A percentile compares a stretch with the other conserved stretches of the same genome.
Evolutionary conservation across 2,113 vertebrate species (phyloP).

Genomic region (Periophthalmodon schlosseri): DNA sequence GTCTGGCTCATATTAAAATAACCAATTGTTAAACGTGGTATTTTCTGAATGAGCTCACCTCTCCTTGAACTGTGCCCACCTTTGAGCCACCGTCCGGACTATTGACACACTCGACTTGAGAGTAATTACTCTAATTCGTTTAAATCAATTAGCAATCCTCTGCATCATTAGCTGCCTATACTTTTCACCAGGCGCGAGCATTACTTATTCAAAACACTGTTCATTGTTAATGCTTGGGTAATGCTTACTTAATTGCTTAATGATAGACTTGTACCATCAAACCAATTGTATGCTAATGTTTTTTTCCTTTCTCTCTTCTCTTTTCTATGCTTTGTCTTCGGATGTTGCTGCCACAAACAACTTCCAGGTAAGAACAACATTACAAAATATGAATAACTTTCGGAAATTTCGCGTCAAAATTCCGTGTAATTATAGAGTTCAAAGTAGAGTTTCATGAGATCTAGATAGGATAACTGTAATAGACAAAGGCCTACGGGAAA

Average conservation of each 20-base stretch:
- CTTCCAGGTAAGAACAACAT: constrained; percentile 61
- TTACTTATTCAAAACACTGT: constrained; percentile 47
- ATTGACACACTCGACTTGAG: constrained; percentile 51
- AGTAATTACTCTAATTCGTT: constrained; percentile 66
- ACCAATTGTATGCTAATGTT: constrained; percentile 20
- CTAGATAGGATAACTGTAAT: constrained; percentile 1
- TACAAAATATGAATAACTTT: constrained; percentile 4
- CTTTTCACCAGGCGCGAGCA: constrained; percentile 31
- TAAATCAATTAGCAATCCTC: constrained; percentile 70
- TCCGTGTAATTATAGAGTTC: background rate
- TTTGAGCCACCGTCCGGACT: constrained; percentile 17
- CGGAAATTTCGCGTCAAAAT: background rate
- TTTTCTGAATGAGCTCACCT: background rate
- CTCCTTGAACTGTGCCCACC: constrained; percentile 38
- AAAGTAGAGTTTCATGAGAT: background rate
- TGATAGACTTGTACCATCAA: constrained; percentile 24
- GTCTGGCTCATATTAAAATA: too few relatives aligned
- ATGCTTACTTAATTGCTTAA: constrained; percentile 56
- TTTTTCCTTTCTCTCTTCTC: constrained; percentile 7
- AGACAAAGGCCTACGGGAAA: constrained; percentile 24
- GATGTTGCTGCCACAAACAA: constrained; percentile 7
- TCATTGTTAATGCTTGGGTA: constrained; percentile 53
- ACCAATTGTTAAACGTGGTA: background rate
- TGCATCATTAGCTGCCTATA: constrained; percentile 61
- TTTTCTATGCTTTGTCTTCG: constrained; percentile 18